Percentiles rank a stretch among this genome's conserved stretches.
phyloP scores from a whole-genome alignment of 2,888 invertebrate species.

The Himalopsyche kuldschensis region DNA sequence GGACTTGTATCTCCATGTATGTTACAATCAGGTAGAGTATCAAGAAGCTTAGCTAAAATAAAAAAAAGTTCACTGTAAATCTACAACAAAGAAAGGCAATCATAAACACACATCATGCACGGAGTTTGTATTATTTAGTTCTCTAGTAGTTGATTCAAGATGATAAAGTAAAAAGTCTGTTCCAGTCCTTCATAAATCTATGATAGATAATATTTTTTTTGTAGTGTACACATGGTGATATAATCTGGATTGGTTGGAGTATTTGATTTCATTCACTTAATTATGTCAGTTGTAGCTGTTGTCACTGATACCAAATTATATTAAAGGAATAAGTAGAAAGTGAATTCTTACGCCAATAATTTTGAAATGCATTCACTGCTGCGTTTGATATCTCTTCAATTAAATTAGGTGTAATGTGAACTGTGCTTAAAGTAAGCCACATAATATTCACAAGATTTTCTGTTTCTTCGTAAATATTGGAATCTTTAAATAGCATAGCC shows the following conservation, averaged over 20 bases:
- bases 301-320: no score
- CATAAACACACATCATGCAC: no score
- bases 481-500: conserved; percentile 48
- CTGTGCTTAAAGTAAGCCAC: conserved; percentile 52
- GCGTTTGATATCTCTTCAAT: conserved; percentile 54
- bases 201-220: no score
- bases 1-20: conserved; percentile 48
- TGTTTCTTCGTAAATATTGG: conserved; percentile 51
- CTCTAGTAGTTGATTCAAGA: no score
- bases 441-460: conserved; percentile 52
- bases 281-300: no score
- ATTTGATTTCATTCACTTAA: no score
- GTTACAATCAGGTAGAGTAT: conserved; percentile 44
- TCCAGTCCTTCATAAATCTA: no score
- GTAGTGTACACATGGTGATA: no score
- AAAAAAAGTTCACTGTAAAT: background rate
- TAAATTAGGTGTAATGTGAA: conserved; percentile 52
- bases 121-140: no score
- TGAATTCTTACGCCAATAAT: conserved; percentile 55
- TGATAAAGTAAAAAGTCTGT: no score
- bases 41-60: conserved; percentile 29
- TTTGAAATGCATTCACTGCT: conserved; percentile 56
- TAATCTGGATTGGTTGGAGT: no score
- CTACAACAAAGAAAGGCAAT: no score
- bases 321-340: background rate